Conservation (phyloP, 2,113 vertebrate species). For the Megaceryle maxima region DNA sequence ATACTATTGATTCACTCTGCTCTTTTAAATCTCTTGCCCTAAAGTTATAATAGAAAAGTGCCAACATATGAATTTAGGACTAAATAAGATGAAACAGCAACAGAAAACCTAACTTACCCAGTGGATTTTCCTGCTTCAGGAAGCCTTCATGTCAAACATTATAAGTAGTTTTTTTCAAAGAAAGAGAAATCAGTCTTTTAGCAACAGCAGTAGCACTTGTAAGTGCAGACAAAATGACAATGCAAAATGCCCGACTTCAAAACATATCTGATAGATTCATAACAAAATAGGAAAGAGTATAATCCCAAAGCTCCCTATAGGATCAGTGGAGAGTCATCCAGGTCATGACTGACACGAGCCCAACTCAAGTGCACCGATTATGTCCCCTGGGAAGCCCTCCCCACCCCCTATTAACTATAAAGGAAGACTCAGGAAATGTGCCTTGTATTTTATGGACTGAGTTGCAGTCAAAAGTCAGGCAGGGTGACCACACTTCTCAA, state of each 20-base stretch:
- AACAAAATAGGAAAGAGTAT: neutral
- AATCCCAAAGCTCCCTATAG: neutral
- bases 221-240: neutral
- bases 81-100: neutral
- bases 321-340: neutral
- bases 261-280: neutral
- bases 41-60: neutral
- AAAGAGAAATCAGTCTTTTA: neutral
- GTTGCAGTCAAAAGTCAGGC: neutral
- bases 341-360: neutral
- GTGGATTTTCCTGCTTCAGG: neutral
- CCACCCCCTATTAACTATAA: neutral
- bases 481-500: neutral
- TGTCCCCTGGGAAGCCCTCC: neutral
- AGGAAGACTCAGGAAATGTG: neutral
- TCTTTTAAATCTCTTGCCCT: neutral
- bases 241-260: neutral
- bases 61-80: neutral
- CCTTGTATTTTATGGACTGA: neutral
- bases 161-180: neutral
- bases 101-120: neutral
- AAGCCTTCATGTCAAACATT: neutral
- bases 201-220: neutral
- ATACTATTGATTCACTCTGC: neutral
- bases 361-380: rapidly evolving